Conservation (phyloP, 2,888 invertebrate genomes). For the Chymomyza fuscimana region DNA sequence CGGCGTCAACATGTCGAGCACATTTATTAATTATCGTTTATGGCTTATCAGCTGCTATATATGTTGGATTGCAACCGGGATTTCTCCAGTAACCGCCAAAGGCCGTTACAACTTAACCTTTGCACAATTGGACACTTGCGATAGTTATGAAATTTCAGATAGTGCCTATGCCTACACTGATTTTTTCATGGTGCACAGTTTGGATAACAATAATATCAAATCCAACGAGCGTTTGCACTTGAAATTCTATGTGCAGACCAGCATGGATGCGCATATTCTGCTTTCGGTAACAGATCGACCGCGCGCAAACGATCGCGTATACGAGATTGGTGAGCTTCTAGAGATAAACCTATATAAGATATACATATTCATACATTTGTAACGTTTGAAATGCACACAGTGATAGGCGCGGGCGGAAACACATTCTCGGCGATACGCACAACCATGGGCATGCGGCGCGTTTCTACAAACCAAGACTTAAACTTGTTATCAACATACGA, state of each 20-base stretch:
- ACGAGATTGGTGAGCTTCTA: constrained; percentile 82
- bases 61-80: constrained; percentile 17
- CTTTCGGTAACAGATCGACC: constrained; percentile 82
- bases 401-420: constrained; percentile 87
- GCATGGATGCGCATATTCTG: constrained; percentile 86
- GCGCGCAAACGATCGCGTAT: constrained; percentile 81
- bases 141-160: constrained; percentile 81
- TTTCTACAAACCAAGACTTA: constrained; percentile 81
- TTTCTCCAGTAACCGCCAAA: constrained; percentile 29
- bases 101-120: constrained; percentile 74
- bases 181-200: constrained; percentile 81
- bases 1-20: not conserved
- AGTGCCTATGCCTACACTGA: constrained; percentile 83
- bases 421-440: constrained; percentile 85
- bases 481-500: constrained; percentile 83
- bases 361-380: not conserved
- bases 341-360: not conserved
- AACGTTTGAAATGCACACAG: constrained; percentile 44
- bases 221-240: constrained; percentile 80
- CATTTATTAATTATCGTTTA: not conserved
- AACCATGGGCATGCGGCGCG: constrained; percentile 82
- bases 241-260: constrained; percentile 84
- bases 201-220: constrained; percentile 73
- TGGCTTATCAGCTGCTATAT: constrained; percentile 54
- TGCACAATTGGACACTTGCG: constrained; percentile 80